A percentile compares a stretch with the other conserved stretches of the same genome.
These are phyloP conservation scores for Leptothorax acervorum DNA, from an alignment of 2,888 invertebrate species.

Conservation along the genomic window DNA sequence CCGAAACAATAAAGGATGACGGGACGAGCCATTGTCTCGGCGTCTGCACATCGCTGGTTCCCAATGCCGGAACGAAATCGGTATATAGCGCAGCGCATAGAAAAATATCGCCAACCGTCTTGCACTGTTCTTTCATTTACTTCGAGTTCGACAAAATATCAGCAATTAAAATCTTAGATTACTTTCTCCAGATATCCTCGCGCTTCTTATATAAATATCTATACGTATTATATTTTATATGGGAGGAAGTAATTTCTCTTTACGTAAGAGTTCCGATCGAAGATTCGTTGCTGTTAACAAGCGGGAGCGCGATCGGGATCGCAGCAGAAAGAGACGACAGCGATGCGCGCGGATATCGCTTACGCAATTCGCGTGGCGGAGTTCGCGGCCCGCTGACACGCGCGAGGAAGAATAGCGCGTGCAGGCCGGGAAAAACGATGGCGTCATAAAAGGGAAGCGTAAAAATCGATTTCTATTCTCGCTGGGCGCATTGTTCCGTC, in stretches of 20 bases:
- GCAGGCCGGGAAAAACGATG: slow-evolving; percentile 56
- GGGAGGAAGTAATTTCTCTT: not conserved
- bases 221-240: not conserved
- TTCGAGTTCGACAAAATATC: not conserved
- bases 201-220: not conserved
- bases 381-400: slow-evolving; percentile 51
- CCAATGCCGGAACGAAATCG: slow-evolving; percentile 67
- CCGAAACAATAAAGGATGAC: slow-evolving; percentile 78
- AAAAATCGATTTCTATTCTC: slow-evolving; percentile 76
- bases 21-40: slow-evolving; percentile 77
- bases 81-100: slow-evolving; percentile 40
- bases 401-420: slow-evolving; percentile 59
- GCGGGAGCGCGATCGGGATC: not conserved
- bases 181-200: not conserved
- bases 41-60: slow-evolving; percentile 69
- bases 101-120: slow-evolving; percentile 4
- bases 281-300: not conserved
- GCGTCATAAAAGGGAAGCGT: slow-evolving; percentile 64
- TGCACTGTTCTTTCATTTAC: not conserved
- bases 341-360: not conserved
- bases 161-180: not conserved
- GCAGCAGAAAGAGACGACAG: not conserved
- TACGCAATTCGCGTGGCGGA: slow-evolving; percentile 53
- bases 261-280: slow-evolving; percentile 13
- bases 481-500: slow-evolving; percentile 75